These are phyloP conservation scores for Gryon sp. DNA, from an alignment of 1,140 invertebrate species.

Conservation along the genomic window DNA sequence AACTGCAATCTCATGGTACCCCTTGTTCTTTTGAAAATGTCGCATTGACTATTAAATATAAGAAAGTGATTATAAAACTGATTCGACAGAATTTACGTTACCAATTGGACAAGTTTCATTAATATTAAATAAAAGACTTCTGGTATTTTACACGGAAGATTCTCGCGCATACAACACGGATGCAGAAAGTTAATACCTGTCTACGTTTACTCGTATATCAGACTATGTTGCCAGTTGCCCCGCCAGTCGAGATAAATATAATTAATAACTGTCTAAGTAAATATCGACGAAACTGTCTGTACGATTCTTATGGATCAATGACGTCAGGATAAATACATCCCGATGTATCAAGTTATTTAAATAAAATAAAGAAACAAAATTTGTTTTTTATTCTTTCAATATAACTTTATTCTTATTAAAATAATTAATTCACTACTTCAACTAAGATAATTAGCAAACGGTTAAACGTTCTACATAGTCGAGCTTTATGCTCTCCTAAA, in stretches of 20 bases:
- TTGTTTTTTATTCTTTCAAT: too few relatives aligned
- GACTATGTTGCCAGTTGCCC: slow-evolving; percentile 21
- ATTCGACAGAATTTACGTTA: slow-evolving; percentile 20
- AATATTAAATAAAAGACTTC: slow-evolving; percentile 50
- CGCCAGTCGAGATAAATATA: slow-evolving; percentile 42
- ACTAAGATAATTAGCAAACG: slow-evolving; percentile 42
- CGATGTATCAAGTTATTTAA: too few relatives aligned
- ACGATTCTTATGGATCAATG: too few relatives aligned
- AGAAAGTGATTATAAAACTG: slow-evolving; percentile 31
- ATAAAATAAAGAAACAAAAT: too few relatives aligned
- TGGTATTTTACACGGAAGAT: slow-evolving; percentile 48
- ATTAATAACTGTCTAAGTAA: slow-evolving; percentile 56
- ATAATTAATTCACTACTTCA: not conserved
- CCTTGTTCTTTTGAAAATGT: too few relatives aligned
- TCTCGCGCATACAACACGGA: slow-evolving; percentile 30
- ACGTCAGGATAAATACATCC: too few relatives aligned
- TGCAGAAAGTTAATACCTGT: slow-evolving; percentile 50
- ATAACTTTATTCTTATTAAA: too few relatives aligned
- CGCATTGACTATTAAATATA: not conserved
- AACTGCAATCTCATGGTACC: too few relatives aligned
- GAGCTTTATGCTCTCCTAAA: slow-evolving; percentile 44
- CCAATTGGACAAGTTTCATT: slow-evolving; percentile 43
- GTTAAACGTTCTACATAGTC: slow-evolving; percentile 38
- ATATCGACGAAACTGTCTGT: slow-evolving; percentile 42
- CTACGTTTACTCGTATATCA: slow-evolving; percentile 44